Percentiles rank a stretch among this genome's conserved stretches.
Conservation (phyloP, 37 sponge, comb jelly and placozoan species). For the Crambe crambe region DNA sequence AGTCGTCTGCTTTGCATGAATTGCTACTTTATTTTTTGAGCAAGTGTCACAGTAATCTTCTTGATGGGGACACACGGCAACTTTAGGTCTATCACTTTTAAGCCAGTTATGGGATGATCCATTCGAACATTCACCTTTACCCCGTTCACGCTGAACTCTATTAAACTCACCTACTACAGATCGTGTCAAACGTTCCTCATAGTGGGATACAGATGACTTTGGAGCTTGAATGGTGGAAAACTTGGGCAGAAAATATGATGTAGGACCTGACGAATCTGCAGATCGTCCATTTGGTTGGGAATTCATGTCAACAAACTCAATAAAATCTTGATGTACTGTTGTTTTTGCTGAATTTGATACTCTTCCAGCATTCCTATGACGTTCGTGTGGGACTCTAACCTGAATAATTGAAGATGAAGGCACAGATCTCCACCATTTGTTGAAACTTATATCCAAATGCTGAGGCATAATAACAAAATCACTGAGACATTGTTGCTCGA, state of each 20-base stretch:
- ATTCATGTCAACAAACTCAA: slow-evolving; percentile 31
- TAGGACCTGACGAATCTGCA: slow-evolving; percentile 20
- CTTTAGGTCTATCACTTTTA: slow-evolving; percentile 19
- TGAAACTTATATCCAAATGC: neutral
- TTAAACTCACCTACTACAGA: slow-evolving; percentile 45
- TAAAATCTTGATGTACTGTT: slow-evolving; percentile 16
- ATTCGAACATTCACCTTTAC: slow-evolving; percentile 28
- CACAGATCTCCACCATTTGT: slow-evolving; percentile 10
- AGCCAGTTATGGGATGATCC: slow-evolving; percentile 34
- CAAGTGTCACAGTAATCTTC: slow-evolving; percentile 52
- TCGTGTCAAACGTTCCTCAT: slow-evolving; percentile 30
- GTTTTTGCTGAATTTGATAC: slow-evolving; percentile 27
- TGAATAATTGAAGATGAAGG: slow-evolving; percentile 1
- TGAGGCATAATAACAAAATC: slow-evolving; percentile 32
- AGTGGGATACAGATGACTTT: neutral
- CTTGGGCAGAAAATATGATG: slow-evolving; percentile 26
- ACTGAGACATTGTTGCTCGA: slow-evolving; percentile 18
- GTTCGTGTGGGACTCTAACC: slow-evolving; percentile 1
- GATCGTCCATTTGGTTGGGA: slow-evolving; percentile 41
- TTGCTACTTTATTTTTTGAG: neutral
- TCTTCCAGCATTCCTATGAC: slow-evolving; percentile 23
- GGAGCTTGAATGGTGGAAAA: slow-evolving; percentile 40
- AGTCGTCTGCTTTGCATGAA: slow-evolving; percentile 20
- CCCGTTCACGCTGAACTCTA: neutral
- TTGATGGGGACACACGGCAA: slow-evolving; percentile 23